Conservation (phyloP, 2,113 vertebrate species). For the Corvus moneduloides region DNA sequence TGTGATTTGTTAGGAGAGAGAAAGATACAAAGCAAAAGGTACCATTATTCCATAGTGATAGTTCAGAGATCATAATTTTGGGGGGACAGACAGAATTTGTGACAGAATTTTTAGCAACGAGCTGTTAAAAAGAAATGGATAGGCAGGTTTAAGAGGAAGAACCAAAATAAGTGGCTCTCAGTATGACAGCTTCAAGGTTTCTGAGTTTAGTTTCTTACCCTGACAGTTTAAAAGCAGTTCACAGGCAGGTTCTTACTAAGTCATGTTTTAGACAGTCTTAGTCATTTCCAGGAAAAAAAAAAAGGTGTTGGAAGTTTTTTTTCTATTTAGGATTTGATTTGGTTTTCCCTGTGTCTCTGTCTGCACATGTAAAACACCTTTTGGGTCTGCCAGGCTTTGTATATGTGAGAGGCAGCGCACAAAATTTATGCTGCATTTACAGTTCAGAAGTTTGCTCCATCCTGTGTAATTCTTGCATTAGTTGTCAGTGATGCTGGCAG, state of each 20-base stretch:
- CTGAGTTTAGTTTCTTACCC: neutral
- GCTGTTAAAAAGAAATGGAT: neutral
- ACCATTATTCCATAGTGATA: neutral
- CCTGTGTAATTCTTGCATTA: neutral
- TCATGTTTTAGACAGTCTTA: neutral
- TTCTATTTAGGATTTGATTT: neutral
- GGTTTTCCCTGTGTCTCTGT: neutral
- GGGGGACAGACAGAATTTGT: neutral
- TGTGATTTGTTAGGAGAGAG: neutral
- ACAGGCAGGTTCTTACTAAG: neutral
- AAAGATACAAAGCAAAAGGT: neutral
- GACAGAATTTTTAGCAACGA: neutral
- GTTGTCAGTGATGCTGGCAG: neutral
- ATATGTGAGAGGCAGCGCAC: neutral
- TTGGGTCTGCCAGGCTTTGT: neutral
- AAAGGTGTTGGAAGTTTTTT: neutral
- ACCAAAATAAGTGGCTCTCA: neutral
- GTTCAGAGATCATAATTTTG: rapidly evolving
- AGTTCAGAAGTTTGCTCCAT: neutral
- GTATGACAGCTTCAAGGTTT: neutral
- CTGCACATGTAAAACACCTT: neutral
- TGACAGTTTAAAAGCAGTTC: neutral
- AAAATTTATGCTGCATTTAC: neutral
- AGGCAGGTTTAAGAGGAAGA: neutral
- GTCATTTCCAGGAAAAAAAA: neutral